A percentile compares a stretch with the other conserved stretches of the same genome.
Evolutionary conservation across 2,888 invertebrate genomes (phyloP).

Genomic region (Argynnis bischoffii): DNA sequence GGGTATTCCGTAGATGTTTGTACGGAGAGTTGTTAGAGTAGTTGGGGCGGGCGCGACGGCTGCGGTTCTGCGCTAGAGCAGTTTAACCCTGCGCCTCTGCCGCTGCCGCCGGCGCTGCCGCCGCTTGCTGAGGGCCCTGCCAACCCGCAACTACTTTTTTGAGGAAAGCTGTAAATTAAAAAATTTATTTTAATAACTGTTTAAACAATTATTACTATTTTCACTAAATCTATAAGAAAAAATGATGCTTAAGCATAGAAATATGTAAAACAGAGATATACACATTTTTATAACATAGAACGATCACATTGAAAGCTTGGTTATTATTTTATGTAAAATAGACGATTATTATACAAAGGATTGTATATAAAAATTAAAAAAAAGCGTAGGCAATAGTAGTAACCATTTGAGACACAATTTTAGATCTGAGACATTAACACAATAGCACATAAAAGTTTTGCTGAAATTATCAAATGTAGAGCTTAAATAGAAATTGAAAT

Average conservation of each 20-base stretch:
- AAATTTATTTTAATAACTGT: constrained; percentile 20
- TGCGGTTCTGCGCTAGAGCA: constrained; percentile 38
- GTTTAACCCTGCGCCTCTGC: constrained; percentile 56
- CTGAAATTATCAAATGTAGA: constrained; percentile 15
- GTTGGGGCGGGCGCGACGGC: constrained; percentile 42
- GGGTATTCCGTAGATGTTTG: constrained; percentile 64
- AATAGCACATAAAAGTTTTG: constrained; percentile 24
- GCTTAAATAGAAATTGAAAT: not conserved
- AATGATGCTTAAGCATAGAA: no score
- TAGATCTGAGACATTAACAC: constrained; percentile 20
- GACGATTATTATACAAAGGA: constrained; percentile 10
- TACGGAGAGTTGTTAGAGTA: constrained; percentile 42
- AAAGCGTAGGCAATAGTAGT: constrained; percentile 15
- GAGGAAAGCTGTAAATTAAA: constrained; percentile 87
- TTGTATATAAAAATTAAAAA: constrained; percentile 4
- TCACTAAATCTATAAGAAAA: no score
- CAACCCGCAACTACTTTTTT: constrained; percentile 90
- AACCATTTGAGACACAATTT: constrained; percentile 9
- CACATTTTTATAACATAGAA: not conserved
- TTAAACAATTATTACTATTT: not conserved
- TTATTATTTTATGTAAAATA: constrained; percentile 2
- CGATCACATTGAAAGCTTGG: constrained; percentile 15
- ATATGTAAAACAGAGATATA: no score
- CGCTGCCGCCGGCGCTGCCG: constrained; percentile 56
- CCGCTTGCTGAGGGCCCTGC: constrained; percentile 53